Evolutionary conservation across 2,797 vertebrate genomes (phyloP), one percentile per base, ranked within the genome.

Genomic region (Champsocephalus gunnari): DNA sequence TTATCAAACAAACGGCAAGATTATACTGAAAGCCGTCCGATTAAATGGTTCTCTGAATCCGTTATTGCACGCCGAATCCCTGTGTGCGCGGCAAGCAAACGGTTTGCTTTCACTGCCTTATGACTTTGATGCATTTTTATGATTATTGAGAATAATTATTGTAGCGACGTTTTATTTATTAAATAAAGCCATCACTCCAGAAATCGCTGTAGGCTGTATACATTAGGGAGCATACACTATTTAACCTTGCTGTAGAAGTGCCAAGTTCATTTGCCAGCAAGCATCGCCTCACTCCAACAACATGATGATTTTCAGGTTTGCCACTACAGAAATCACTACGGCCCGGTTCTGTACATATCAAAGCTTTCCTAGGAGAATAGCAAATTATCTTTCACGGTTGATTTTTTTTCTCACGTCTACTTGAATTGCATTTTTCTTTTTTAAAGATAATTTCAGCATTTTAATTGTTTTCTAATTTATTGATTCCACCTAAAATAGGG

Each of bases 171-270:
- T 95, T 96, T 96, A 96, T 98, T 98, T 97, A 97, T 95, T 43
- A 92, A 93, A 93, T 89, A 94, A 92, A 95, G 93, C 92, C 95
- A 93, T 93, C 92, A 95, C 95, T 93, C 95, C 92, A 89, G 87
- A 89, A 76, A 92, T 88, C 80, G 92, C 95, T 96, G 91, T 95
- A 86, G 93, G 89, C 95, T 94, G 90, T 95, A 90, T 92, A 95
- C 94, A 92, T 96, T 93, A 90, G 85, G 80, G 84, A 82, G 87
- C 94, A 89, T 90, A 94, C 94, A 94, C 92, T 93, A 94, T 90
- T 94, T 95, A 95, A 94, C 90, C 93, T 95, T 92, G 92, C 92
- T 88, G 93, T 97, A 97, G 96, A 96, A 94, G 96, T 96, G 96
- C 97, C 96, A 97, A 95, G 93, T 92, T 96, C 92, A 87, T 88